Percentiles rank a stretch among this genome's conserved stretches.
Conservation (phyloP, 2,888 invertebrate species). For the Tenthredo livida region DNA sequence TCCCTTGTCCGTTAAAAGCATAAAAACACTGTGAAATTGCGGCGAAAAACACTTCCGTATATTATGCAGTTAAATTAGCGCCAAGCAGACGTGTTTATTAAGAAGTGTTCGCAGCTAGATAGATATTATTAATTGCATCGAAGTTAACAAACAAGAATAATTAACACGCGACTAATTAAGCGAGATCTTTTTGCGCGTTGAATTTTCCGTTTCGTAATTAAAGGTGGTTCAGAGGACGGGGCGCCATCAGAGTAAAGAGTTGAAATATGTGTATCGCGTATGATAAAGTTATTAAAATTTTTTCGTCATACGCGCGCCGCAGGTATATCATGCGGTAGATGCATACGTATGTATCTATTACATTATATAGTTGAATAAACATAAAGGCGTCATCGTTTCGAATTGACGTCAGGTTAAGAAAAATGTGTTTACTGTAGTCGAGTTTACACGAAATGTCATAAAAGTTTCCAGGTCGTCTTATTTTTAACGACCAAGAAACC, state of each 20-base stretch:
- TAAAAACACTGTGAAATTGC: not conserved
- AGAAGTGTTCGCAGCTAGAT: not conserved
- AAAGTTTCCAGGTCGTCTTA: constrained; percentile 50
- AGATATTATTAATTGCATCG: not conserved
- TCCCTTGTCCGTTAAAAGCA: not conserved
- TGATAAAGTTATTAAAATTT: not conserved
- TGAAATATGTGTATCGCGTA: not conserved
- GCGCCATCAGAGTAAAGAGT: not conserved
- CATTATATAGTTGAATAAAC: not conserved
- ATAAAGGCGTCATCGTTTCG: constrained; percentile 2
- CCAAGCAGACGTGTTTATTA: not conserved
- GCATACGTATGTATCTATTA: not conserved
- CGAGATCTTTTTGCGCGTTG: constrained; percentile 3
- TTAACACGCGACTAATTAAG: constrained; percentile 15
- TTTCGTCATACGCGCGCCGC: not conserved
- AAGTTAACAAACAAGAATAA: constrained; percentile 8
- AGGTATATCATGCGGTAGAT: not conserved
- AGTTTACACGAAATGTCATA: constrained; percentile 47
- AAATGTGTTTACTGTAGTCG: constrained; percentile 49
- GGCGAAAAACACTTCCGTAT: not conserved
- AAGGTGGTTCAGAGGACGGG: not conserved
- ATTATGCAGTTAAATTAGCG: not conserved
- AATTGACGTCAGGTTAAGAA: constrained; percentile 43
- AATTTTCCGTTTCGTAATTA: not conserved
- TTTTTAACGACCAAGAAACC: constrained; percentile 47